These are phyloP conservation scores for Montifringilla adamsi DNA, from an alignment of 2,113 vertebrate species.

Conservation along the genomic window DNA sequence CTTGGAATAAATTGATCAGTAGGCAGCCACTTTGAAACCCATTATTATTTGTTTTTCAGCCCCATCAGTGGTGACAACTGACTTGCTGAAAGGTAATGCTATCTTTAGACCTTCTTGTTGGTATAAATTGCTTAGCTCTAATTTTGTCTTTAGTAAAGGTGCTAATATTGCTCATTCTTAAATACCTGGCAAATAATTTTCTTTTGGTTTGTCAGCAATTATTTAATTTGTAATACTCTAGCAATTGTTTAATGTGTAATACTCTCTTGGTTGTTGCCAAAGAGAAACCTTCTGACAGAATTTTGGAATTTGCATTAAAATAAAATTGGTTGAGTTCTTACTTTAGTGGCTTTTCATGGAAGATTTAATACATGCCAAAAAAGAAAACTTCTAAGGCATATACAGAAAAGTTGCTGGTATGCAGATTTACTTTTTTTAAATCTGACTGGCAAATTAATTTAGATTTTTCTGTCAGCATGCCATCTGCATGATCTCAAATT, in stretches of 20 bases:
- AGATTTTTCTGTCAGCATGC: slow-evolving; percentile 3
- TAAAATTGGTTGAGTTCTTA: background rate
- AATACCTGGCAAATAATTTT: background rate
- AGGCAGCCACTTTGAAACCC: background rate
- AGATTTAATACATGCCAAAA: background rate
- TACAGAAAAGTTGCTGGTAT: background rate
- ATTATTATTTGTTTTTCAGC: background rate
- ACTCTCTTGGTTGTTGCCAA: background rate
- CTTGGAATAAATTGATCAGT: background rate
- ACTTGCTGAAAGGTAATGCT: slow-evolving; percentile 3
- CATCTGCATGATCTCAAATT: background rate
- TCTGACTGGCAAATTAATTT: background rate
- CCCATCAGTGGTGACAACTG: background rate
- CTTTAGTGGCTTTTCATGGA: background rate
- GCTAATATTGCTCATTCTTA: background rate
- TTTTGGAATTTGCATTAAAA: background rate
- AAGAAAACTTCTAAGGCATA: background rate
- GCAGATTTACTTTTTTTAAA: background rate
- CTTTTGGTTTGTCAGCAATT: background rate
- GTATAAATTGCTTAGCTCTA: background rate
- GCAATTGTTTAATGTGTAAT: background rate
- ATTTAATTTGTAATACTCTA: background rate
- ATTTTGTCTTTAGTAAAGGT: background rate
- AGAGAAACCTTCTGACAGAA: background rate
- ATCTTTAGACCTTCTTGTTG: background rate